Conservation (phyloP, 2,888 invertebrate species). For the Schizaphis graminum region DNA sequence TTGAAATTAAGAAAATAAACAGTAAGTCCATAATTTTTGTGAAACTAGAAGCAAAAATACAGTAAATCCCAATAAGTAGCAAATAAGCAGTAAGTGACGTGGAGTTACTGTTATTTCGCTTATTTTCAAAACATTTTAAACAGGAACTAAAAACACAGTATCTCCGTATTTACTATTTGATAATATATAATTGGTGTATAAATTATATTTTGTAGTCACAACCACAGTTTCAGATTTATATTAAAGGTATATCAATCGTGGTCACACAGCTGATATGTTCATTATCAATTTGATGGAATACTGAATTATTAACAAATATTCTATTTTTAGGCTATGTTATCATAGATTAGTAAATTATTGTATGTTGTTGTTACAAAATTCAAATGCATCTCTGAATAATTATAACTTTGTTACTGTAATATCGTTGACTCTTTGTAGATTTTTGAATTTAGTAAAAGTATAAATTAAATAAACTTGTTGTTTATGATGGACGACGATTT, state of each 20-base stretch:
- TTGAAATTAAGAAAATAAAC: constrained; percentile 20
- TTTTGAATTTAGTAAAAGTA: not conserved
- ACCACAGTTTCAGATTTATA: not conserved
- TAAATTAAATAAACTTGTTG: constrained; percentile 28
- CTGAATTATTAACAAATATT: constrained; percentile 12
- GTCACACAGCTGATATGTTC: constrained; percentile 3
- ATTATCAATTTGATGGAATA: not conserved
- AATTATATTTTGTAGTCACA: too few species aligned
- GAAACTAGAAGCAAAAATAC: too few species aligned
- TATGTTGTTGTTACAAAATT: not conserved
- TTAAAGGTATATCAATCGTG: not conserved
- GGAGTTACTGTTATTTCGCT: constrained; percentile 13
- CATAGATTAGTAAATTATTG: constrained; percentile 13
- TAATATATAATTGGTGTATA: too few species aligned
- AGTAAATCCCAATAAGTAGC: not conserved
- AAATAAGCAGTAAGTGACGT: constrained; percentile 3
- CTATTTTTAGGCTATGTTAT: too few species aligned
- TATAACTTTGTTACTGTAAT: constrained; percentile 5
- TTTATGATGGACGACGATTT: constrained; percentile 16
- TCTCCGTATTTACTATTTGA: too few species aligned
- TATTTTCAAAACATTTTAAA: constrained; percentile 16
- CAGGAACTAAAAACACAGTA: too few species aligned
- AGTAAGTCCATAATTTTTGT: constrained; percentile 31
- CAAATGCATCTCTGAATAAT: not conserved
- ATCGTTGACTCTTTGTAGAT: not conserved